Base-by-base conservation (phyloP, 2,888 invertebrate species). In the Cecidostiba fungosa region DNA sequence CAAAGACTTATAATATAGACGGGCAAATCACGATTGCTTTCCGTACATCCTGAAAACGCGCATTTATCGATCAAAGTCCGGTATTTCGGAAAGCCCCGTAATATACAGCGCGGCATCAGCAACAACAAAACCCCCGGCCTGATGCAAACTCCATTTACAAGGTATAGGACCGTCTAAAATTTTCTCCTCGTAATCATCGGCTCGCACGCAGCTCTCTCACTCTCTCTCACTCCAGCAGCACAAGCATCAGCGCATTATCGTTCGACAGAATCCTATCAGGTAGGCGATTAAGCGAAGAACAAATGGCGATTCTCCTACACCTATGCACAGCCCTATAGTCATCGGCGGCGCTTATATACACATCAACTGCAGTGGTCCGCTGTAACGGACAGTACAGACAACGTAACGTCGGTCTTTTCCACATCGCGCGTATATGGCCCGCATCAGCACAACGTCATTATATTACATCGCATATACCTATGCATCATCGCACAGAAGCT, bases 251-350 rank as follows among this genome's bases (percentile, higher is more conserved):
- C 54, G 69, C 54, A 59, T 66, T 70, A 66, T 29, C 50, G 66
- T 29, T 29, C 6, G 76, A 84, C 66, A 79, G 76, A 77, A 81
- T 72, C 36, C 81, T 72, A 81, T 85, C 81, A 59, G 39, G 47
- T 47, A 39, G 29, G 54, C 77, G 77, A 85, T 85, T 81, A 81
- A 81, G 72, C 69, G 19, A 70, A 81, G 85, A 81, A 81, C 81
- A 85, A 81, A 81, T 32, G 85, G 77, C 54, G 74, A 74, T 29
- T 70, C 36, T 36, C 69, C 32, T 32, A 16, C 66, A 26, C 29
- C 66, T 26, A 26, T 12, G 19, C 59, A n/a, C 59, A 50, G 14
- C 50, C 50, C n/a, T 59, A 59, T 6, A n/a, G 5, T 4, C 32
- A 59, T 70, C 72, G n/a, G 36, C 72, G 10, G n/a, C 36, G 36